A percentile compares a stretch with the other conserved stretches of the same genome.
Evolutionary conservation across 2,797 vertebrate genomes (phyloP).

Genomic region (Coilia nasus): DNA sequence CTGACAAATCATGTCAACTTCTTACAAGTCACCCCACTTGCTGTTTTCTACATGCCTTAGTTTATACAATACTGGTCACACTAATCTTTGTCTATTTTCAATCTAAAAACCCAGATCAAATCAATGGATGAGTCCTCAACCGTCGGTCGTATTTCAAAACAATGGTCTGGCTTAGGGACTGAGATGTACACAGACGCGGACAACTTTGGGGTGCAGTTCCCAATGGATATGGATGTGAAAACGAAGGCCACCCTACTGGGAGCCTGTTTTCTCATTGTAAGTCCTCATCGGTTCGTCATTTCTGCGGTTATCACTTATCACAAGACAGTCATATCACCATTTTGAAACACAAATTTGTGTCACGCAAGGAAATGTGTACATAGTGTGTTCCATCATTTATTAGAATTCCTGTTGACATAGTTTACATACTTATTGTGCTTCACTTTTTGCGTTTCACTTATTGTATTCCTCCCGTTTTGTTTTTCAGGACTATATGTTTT

Average conservation of each 20-base stretch:
- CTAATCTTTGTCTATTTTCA: neutral
- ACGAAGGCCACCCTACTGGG: slow-evolving; percentile 80
- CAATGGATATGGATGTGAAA: slow-evolving; percentile 79
- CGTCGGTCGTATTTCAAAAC: slow-evolving; percentile 76
- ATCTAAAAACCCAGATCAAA: slow-evolving; percentile 61
- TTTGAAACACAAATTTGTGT: neutral
- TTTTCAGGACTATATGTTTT: slow-evolving; percentile 69
- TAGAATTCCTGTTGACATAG: neutral
- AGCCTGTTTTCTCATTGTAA: slow-evolving; percentile 84
- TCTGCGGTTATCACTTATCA: neutral
- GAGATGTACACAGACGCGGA: slow-evolving; percentile 74
- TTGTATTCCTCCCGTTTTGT: slow-evolving; percentile 21
- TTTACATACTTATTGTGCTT: neutral
- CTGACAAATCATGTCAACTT: neutral
- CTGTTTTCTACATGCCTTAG: neutral
- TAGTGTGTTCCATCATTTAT: neutral
- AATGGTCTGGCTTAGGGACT: slow-evolving; percentile 76
- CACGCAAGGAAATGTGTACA: neutral
- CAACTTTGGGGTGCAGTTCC: slow-evolving; percentile 81
- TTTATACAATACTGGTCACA: neutral
- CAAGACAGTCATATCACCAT: neutral
- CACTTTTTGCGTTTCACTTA: neutral
- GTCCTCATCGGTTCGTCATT: slow-evolving; percentile 40
- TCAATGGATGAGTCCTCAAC: slow-evolving; percentile 65
- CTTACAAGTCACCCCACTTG: neutral